Percentiles rank a stretch among this genome's conserved stretches.
These are phyloP conservation scores for Eublepharis macularius DNA, from an alignment of 2,113 vertebrate species.

Conservation along the genomic window DNA sequence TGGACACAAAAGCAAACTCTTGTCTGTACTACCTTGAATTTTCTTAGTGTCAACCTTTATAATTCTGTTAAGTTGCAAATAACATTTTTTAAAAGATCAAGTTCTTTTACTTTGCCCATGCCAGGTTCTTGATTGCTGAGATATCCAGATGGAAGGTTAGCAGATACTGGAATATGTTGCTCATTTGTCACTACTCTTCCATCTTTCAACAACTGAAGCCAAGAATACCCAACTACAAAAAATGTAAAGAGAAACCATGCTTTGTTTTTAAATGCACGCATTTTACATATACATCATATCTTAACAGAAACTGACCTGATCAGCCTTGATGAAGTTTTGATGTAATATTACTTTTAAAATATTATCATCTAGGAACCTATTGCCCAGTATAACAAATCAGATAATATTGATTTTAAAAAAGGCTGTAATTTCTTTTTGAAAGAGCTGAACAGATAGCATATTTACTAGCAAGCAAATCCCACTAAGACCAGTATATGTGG, in stretches of 20 bases:
- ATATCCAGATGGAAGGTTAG: slow-evolving; percentile 91
- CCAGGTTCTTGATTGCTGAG: slow-evolving; percentile 86
- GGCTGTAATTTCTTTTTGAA: too few species aligned
- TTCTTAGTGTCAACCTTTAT: not conserved
- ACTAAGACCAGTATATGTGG: not conserved
- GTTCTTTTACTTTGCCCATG: slow-evolving; percentile 83
- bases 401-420: not conserved
- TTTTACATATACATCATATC: not conserved
- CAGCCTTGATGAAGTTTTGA: not conserved
- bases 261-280: not conserved
- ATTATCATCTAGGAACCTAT: not conserved
- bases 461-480: not conserved
- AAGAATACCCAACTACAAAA: slow-evolving; percentile 91
- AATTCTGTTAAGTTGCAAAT: not conserved
- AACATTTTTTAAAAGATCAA: not conserved
- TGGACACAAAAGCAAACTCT: not conserved
- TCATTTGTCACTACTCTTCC: slow-evolving; percentile 92
- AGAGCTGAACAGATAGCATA: not conserved
- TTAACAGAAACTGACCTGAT: not conserved
- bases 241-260: slow-evolving; percentile 27
- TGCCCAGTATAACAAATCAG: not conserved
- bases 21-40: not conserved
- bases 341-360: not conserved
- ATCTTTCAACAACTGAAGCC: slow-evolving; percentile 95
- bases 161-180: slow-evolving; percentile 87